Percentiles rank a stretch among this genome's conserved stretches.
These are phyloP conservation scores for Sylvietta virens DNA, from an alignment of 2,113 vertebrate genomes.

Conservation along the genomic window DNA sequence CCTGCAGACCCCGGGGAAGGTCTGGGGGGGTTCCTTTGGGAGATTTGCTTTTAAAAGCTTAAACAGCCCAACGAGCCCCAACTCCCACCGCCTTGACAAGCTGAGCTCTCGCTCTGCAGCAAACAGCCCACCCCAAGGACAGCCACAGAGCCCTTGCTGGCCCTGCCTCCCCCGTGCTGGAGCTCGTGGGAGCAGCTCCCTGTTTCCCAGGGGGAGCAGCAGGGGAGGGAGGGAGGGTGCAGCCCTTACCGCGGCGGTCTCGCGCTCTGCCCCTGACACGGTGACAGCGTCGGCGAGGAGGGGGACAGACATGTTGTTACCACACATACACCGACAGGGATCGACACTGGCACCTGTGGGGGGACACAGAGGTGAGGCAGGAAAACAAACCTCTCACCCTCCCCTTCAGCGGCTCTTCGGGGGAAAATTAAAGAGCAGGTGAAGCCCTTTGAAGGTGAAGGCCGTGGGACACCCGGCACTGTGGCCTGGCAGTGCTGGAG, in stretches of 20 bases:
- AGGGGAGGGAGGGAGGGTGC: not conserved
- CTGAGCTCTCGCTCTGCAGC: accelerated
- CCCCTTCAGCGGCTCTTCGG: not conserved
- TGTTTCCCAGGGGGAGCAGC: not conserved
- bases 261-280: slow-evolving; percentile 91
- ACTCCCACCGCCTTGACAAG: not conserved
- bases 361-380: not conserved
- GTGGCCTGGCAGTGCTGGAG: accelerated
- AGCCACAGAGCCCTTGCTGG: not conserved
- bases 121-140: not conserved
- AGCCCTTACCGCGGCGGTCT: slow-evolving; percentile 91
- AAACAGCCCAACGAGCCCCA: not conserved
- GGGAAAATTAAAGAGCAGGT: not conserved
- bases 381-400: not conserved
- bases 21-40: not conserved
- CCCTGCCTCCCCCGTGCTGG: not conserved
- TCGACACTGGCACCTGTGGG: slow-evolving; percentile 68
- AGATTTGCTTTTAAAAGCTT: not conserved
- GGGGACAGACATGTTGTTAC: slow-evolving; percentile 99
- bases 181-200: not conserved
- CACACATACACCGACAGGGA: slow-evolving; percentile 95
- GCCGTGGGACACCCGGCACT: not conserved
- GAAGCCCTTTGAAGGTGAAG: not conserved
- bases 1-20: not conserved
- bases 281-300: slow-evolving; percentile 96